Evolutionary conservation across 2,888 invertebrate species (phyloP).

Genomic region (Smittia sp.): DNA sequence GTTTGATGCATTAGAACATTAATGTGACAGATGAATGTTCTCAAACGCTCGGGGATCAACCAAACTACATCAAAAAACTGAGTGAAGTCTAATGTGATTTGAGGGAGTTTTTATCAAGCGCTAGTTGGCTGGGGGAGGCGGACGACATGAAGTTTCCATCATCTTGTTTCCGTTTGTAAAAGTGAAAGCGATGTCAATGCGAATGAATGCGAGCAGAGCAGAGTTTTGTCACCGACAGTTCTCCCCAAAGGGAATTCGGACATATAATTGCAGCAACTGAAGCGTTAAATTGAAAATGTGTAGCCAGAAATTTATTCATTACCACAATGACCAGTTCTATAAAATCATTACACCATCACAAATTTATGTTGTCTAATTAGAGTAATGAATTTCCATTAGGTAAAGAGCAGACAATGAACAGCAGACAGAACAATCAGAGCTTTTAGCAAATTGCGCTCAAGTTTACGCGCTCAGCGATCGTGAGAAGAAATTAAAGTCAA

Average conservation of each 20-base stretch:
- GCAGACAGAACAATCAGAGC: background rate
- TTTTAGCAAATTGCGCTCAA: no score
- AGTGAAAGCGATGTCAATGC: background rate
- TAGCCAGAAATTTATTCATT: conserved; percentile 31
- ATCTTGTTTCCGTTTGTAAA: background rate
- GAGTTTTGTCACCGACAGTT: background rate
- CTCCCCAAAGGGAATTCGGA: conserved; percentile 24
- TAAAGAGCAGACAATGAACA: background rate
- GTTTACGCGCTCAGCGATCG: no score
- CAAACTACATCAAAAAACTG: no score
- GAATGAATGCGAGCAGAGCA: background rate
- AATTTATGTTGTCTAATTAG: conserved; percentile 35
- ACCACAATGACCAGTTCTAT: conserved; percentile 12
- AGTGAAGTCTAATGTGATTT: no score
- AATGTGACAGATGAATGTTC: conserved; percentile 35
- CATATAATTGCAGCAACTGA: conserved; percentile 13
- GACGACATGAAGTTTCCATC: background rate
- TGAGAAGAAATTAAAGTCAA: no score
- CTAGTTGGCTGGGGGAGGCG: background rate
- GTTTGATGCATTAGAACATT: conserved; percentile 39
- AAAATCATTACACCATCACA: conserved; percentile 39
- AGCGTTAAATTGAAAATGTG: conserved; percentile 40
- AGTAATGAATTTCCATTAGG: conserved; percentile 37
- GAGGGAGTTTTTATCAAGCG: background rate
- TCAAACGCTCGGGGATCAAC: no score